A percentile compares a stretch with the other conserved stretches of the same genome.
phyloP scores from a whole-genome alignment of 2,113 vertebrate genomes.

The Phyllostomus discolor region DNA sequence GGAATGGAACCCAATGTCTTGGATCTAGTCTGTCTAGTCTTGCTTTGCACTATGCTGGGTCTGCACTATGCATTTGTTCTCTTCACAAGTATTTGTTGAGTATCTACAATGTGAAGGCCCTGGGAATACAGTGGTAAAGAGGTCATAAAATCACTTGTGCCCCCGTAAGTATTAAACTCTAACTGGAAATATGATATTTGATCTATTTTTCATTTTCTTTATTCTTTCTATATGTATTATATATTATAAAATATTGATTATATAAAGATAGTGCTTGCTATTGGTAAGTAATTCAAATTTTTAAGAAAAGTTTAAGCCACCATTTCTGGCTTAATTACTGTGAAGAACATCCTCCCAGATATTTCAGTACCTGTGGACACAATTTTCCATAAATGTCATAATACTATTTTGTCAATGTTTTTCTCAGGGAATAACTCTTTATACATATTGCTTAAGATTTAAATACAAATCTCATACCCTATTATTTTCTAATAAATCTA shows the following conservation, averaged over 20 bases:
- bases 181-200: not conserved
- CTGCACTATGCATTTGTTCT: not conserved
- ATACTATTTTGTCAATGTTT: not conserved
- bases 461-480: not conserved
- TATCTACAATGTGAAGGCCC: not conserved
- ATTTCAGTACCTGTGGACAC: not conserved
- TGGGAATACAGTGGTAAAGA: not conserved
- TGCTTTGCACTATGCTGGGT: not conserved
- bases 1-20: not conserved
- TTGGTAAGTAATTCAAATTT: not conserved
- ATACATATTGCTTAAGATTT: not conserved
- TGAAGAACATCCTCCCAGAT: not conserved
- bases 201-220: not conserved
- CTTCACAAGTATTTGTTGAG: not conserved
- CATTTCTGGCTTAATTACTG: not conserved
- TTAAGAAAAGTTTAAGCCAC: not conserved
- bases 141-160: not conserved
- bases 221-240: not conserved
- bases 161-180: not conserved
- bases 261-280: not conserved
- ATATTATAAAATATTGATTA: not conserved
- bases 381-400: not conserved
- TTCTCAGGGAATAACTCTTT: not conserved
- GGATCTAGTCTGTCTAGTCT: not conserved
- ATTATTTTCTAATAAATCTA: not conserved